Base-by-base conservation (phyloP, 2,113 vertebrate genomes). In the Vidua chalybeata region DNA sequence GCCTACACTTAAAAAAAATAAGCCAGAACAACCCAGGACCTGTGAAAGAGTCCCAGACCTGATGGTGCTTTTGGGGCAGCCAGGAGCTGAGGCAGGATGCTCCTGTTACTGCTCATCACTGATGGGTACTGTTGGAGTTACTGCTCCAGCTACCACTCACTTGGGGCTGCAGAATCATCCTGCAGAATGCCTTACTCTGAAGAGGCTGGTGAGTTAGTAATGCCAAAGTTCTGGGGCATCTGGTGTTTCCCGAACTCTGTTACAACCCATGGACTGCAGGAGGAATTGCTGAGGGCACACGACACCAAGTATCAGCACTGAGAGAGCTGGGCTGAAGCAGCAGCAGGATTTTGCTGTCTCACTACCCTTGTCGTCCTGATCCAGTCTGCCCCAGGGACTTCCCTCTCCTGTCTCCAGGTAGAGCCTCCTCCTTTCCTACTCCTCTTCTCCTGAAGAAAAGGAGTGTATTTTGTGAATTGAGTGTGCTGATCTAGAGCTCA, bases 291-390 rank as follows among this genome's bases (percentile, higher is more conserved):
- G 17, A 51, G n/a, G n/a, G 59, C 55, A 18, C 7, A 2, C 3
- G 3, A 4, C 35, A 49, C 10, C 33, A 3, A 2, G 16, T 39
- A 1, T 13, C 27, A 18, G 28, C 37, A 2, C 45, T 64, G 35
- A 37, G 28, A 51, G 41, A 37, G 26, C 24, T 33, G 41, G 68
- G 22, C 67, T 88, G 86, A 33, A 68, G 15, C 20, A 85, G 66
- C 66, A 2, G 2, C 27, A 24, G 72, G 51, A 41, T 64, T 94
- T 86, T 84, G n/a, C 63, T 66, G 12, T 68, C 51, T 71, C 6
- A 4, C 73, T 15, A 2, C 15, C 33, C 10, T 28, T 61, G 6
- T 31, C 71, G 22, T 75, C 67, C 41, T 58, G 22, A 48, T 66
- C 13, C 1, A 2, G 18, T 59, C 52, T 84, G 48, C 24, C 35